Conservation (phyloP, 2,888 invertebrate genomes). For the Cynaeus angustus region DNA sequence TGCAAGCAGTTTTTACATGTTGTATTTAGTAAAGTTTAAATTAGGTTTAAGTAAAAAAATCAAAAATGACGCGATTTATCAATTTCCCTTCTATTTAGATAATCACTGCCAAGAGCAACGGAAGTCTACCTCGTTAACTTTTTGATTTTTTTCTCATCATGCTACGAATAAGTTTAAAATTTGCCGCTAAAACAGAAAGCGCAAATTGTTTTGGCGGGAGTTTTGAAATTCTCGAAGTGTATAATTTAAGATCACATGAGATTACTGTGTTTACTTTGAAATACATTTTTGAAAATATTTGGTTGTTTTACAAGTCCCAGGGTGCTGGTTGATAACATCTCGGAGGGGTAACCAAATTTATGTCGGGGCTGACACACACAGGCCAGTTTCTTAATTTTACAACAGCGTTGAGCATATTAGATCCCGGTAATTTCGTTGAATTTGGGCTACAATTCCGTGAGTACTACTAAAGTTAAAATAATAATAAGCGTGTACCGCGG, state of each 20-base stretch:
- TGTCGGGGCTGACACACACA: no score
- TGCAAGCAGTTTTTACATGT: constrained; percentile 11
- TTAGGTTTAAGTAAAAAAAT: constrained; percentile 28
- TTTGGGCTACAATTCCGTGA: no score
- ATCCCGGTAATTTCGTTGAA: no score
- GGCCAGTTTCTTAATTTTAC: no score
- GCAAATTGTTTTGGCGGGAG: constrained; percentile 2
- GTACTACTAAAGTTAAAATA: neutral
- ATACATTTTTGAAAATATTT: no score
- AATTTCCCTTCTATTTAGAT: neutral
- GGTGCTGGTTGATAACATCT: no score
- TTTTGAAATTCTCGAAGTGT: neutral
- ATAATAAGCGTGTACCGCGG: constrained; percentile 20
- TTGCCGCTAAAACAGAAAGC: constrained; percentile 13
- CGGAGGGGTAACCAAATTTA: no score
- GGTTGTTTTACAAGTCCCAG: no score
- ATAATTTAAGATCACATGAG: constrained; percentile 2
- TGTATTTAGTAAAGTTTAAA: constrained; percentile 18
- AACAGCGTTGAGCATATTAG: no score
- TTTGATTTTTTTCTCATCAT: constrained; percentile 28
- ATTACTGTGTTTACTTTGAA: no score
- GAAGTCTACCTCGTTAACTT: constrained; percentile 33
- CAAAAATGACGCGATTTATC: constrained; percentile 28
- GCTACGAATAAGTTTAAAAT: neutral
- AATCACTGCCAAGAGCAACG: constrained; percentile 35